Percentiles rank a stretch among this genome's conserved stretches.
phyloP scores from a whole-genome alignment of 1,140 invertebrate genomes.

The Drosophila equinoxialis region DNA sequence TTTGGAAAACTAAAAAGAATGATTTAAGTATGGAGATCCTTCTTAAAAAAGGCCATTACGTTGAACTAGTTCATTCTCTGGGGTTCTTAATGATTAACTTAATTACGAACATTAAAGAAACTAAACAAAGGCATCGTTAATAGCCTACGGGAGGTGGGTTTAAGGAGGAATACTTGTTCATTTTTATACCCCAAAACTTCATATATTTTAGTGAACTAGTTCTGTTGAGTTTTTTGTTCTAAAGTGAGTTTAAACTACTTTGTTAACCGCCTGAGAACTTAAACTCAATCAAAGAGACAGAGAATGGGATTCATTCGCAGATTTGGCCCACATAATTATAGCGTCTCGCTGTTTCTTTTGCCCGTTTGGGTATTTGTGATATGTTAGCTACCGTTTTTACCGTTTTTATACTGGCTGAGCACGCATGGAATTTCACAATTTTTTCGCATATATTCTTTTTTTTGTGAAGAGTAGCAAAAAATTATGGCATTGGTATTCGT shows the following conservation, averaged over 20 bases:
- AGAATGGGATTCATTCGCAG: slow-evolving; percentile 2
- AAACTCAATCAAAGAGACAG: neutral
- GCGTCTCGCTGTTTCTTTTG: slow-evolving; percentile 47
- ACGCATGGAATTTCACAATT: slow-evolving; percentile 65
- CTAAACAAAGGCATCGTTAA: too few relatives aligned
- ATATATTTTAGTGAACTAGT: neutral
- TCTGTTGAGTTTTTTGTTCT: neutral
- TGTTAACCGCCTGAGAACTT: neutral
- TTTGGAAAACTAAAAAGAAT: too few relatives aligned
- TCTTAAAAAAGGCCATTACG: too few relatives aligned
- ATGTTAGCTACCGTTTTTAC: slow-evolving; percentile 66
- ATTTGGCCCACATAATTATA: slow-evolving; percentile 49
- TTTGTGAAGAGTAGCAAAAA: slow-evolving; percentile 24
- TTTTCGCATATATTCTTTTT: slow-evolving; percentile 1
- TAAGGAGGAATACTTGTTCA: too few relatives aligned
- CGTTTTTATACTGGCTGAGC: slow-evolving; percentile 61
- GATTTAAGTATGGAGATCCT: too few relatives aligned
- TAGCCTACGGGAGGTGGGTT: too few relatives aligned
- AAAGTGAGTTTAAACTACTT: neutral
- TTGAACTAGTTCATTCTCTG: neutral
- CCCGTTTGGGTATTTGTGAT: slow-evolving; percentile 1
- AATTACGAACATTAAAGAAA: too few relatives aligned
- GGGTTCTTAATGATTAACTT: too few relatives aligned
- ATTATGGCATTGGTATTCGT: slow-evolving; percentile 71
- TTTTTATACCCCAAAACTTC: too few relatives aligned